Base-by-base conservation (phyloP, 2,797 vertebrate species). In the Oophaga sylvatica region DNA sequence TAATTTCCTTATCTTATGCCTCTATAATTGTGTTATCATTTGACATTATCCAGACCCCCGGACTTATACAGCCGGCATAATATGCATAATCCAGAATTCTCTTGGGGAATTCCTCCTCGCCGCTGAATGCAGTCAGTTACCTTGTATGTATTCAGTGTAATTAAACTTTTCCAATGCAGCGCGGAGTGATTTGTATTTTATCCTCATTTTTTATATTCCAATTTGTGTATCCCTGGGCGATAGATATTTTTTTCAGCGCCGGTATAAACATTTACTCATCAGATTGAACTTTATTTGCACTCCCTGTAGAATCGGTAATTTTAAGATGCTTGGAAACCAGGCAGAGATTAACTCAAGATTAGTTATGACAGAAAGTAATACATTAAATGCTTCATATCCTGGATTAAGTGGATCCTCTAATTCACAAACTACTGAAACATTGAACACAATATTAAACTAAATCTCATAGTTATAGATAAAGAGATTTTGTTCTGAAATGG, bases 191-290 rank as follows among this genome's bases (percentile, higher is more conserved):
- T 53, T 59, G 53, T 60, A 41, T 83, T 70, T 45, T 80, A 57
- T 7, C 12, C 59, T 45, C 22, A 63, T 77, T 63, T 78, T 77
- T 48, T 29, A 12, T 59, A 31, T 57, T 48, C 5, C n/a, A n/a
- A 17, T 78, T 65, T 68, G 62, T 31, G 53, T 35, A 31, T 62
- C 76, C 62, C 4, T 2, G 41, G 17, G 73, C 31, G 84, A 79
- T 63, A 53, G n/a, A 29, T 41, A 41, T 41, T 53, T 53, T 78
- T 85, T 77, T 31, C n/a, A 56, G 63, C 41, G 31, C 75, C 59
- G 75, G 48, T 16, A 3, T 41, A 79, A 78, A 85, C 45, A 79
- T 85, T 85, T 85, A 48, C 84, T 78, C 75, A 85, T 85, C 84
- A 56, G 45, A 79, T 26, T 53, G 53, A 79, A 63, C 29, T 78